Base-by-base conservation (phyloP, 1,140 invertebrate genomes). In the Zophobas atratus region DNA sequence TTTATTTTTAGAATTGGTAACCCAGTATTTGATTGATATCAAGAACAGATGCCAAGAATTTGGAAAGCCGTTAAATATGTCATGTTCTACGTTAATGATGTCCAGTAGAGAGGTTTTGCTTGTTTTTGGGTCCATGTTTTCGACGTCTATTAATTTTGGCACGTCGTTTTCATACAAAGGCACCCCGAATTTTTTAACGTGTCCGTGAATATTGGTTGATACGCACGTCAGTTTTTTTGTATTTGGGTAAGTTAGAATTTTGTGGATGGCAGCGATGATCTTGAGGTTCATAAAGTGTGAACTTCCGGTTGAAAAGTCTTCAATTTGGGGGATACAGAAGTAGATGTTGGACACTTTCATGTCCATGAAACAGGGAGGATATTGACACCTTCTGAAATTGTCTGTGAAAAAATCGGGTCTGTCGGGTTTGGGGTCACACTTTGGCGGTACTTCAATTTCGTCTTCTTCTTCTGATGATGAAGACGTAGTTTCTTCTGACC, bases 241-340 rank as follows among this genome's bases (percentile, higher is more conserved):
- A 82, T 76, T 81, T 55, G 84, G 72, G 63, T 81, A 79, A 48
- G 86, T 82, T 8, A 89, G 86, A 0, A 96, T 82, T 71, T 86
- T 75, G 91, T 91, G 87, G 91, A 95, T 49, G 91, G 89, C 89
- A 81, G 88, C 86, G 43, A 96, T 81, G 53, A 97, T 91, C 6
- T 91, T 88, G 57, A 92, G 83, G 41, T 90, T 88, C 77, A 91
- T 89, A 32, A 87, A 77, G 79, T 92, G 91, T n/a, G 92, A 88
- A 76, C 93, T 90, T 3, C 88, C 84, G 35, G 88, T 85, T 1
- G 83, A 83, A 80, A 90, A 89, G 81, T 94, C 89, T 86, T 97
- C 95, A 5, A 95, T 89, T 88, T 96, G 94, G 8, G 92, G 90
- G 34, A 88, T 88, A 77, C 91, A 91, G 78, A 95, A 90, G 81